Evolutionary conservation across 2,113 vertebrate species (phyloP), one percentile per base, ranked within the genome.

Genomic region (Gallinago jamesoni): DNA sequence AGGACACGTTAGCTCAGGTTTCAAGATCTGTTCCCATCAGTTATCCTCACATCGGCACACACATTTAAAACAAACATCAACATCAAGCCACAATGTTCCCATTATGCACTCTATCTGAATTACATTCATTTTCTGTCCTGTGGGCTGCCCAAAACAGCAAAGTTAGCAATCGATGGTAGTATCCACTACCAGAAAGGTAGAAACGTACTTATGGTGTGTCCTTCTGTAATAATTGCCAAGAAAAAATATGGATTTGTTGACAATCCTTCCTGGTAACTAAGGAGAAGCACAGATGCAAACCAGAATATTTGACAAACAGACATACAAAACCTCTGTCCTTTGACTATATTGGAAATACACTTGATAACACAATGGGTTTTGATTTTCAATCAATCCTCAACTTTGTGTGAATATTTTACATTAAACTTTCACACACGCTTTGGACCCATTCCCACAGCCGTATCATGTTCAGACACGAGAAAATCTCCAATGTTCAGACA

Each of bases 41-140:
- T 93, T 97, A 91, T 41, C 27, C 78, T 92, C 31, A 66, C 47
- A 80, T 68, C 74, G 94, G 23, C 37, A 75, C 53, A 37, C 33
- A 81, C 31, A 33, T 80, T 90, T 89, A 93, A 96, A 97, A 94
- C 85, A 90, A 96, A 60, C 39, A 45, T 93, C 80, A 94, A 68
- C 94, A 92, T 77, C 84, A 30, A 92, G 28, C 41, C 73, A 84
- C 80, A 73, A 60, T 72, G 43, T 90, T 94, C 77, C 55, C 62
- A 94, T 94, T 92, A 93, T 72, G 22, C 39, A 28, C 31, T 95
- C 60, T 50, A 41, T 92, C 75, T 68, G 53, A 62, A 90, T 74
- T 90, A 68, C 20, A 74, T 94, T 92, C 30, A 41, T 92, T 92
- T 95, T 66, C 43, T 89, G 19, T 84, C 67, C 63, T 86, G 35